These are phyloP conservation scores for Epirrhoe alternata DNA, from an alignment of 2,888 invertebrate species.

Conservation along the genomic window DNA sequence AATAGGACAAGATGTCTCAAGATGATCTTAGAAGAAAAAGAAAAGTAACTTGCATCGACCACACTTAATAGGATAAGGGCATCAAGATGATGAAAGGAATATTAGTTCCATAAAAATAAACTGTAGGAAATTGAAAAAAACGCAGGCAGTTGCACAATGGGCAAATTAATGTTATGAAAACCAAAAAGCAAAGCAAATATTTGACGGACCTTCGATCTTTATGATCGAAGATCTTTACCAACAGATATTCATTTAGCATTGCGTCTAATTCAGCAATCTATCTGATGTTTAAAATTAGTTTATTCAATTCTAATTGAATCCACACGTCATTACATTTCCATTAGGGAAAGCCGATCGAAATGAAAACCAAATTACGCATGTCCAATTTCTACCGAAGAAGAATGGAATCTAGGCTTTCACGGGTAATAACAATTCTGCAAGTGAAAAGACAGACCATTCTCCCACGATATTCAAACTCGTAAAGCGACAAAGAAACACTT, in stretches of 20 bases:
- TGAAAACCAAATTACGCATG: constrained; percentile 48
- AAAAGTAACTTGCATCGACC: background rate
- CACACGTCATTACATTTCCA: constrained; percentile 44
- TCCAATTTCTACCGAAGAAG: constrained; percentile 44
- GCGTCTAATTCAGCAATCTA: background rate
- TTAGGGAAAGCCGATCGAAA: constrained; percentile 38
- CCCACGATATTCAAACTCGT: constrained; percentile 50
- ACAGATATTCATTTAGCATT: too few relatives aligned
- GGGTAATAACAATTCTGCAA: constrained; percentile 45
- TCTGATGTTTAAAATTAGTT: too few relatives aligned
- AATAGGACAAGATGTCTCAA: background rate
- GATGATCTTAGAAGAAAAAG: background rate
- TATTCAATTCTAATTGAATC: background rate
- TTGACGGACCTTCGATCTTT: too few relatives aligned
- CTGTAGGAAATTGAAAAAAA: too few relatives aligned
- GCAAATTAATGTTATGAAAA: too few relatives aligned
- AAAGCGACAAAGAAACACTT: constrained; percentile 36
- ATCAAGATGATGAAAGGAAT: background rate
- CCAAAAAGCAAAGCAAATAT: too few relatives aligned
- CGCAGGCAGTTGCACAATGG: too few relatives aligned
- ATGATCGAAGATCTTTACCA: too few relatives aligned
- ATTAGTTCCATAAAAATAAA: background rate
- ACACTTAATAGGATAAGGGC: background rate
- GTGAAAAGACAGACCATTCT: constrained; percentile 47
- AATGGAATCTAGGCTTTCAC: constrained; percentile 45